Percentiles rank a stretch among this genome's conserved stretches.
phyloP scores from a whole-genome alignment of 2,113 vertebrate species.

The Dasyprocta punctata region DNA sequence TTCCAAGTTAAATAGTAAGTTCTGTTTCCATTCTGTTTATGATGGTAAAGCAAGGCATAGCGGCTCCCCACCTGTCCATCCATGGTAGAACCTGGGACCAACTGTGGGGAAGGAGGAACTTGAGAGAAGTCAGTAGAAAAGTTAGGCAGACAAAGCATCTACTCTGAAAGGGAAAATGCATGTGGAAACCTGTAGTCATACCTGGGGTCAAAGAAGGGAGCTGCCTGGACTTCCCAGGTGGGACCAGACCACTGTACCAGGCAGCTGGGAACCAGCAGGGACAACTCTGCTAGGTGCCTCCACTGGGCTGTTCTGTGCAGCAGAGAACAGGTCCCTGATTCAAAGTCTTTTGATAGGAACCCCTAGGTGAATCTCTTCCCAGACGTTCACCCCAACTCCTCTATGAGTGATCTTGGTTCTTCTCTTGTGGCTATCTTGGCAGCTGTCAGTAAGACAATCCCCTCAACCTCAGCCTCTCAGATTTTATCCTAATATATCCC shows the following conservation, averaged over 20 bases:
- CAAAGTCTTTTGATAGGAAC: neutral
- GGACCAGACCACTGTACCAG: neutral
- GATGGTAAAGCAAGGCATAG: neutral
- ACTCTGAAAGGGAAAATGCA: neutral
- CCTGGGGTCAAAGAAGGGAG: neutral
- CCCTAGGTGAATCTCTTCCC: neutral
- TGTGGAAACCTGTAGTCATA: neutral
- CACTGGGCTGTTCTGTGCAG: fast-evolving
- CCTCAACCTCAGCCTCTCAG: neutral
- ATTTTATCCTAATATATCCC: neutral
- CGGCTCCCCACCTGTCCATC: neutral
- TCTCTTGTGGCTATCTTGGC: neutral
- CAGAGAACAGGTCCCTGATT: neutral
- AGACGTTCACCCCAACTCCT: neutral
- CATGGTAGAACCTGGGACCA: neutral
- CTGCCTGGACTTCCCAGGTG: neutral
- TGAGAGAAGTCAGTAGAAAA: neutral
- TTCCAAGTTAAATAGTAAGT: neutral
- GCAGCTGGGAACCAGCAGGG: neutral
- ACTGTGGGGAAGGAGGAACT: neutral
- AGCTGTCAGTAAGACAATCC: neutral
- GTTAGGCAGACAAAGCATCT: neutral
- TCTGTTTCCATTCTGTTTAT: neutral
- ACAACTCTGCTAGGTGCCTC: neutral
- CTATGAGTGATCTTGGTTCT: neutral